Evolutionary conservation across 1,140 invertebrate species (phyloP).

Genomic region (Apolygus lucorum): DNA sequence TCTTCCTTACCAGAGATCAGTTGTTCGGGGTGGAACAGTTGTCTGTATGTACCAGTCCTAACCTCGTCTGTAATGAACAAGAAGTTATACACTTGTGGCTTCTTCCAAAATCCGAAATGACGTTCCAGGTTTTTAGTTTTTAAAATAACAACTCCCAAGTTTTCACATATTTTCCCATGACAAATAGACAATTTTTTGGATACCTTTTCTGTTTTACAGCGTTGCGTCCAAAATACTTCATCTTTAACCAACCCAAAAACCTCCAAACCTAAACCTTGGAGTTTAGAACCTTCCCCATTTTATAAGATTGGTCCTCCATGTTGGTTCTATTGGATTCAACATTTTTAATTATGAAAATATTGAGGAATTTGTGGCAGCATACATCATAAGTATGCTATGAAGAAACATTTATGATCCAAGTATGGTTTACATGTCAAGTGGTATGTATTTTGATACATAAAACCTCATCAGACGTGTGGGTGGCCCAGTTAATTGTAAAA

Average conservation of each 20-base stretch:
- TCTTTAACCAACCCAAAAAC: slow-evolving; percentile 6
- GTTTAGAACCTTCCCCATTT: too few relatives aligned
- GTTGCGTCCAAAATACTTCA: background rate
- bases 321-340: too few relatives aligned
- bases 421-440: too few relatives aligned
- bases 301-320: too few relatives aligned
- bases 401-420: too few relatives aligned
- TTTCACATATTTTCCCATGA: background rate
- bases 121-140: background rate
- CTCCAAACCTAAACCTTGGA: too few relatives aligned
- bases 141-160: background rate
- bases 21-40: slow-evolving; percentile 55
- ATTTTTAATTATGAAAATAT: too few relatives aligned
- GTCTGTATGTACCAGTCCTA: slow-evolving; percentile 54
- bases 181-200: background rate
- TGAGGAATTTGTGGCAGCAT: too few relatives aligned
- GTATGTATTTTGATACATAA: too few relatives aligned
- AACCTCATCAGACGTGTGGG: too few relatives aligned
- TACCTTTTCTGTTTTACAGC: background rate
- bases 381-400: too few relatives aligned
- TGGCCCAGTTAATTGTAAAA: too few relatives aligned
- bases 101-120: background rate
- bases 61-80: background rate
- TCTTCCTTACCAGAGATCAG: slow-evolving; percentile 56
- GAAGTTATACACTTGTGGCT: background rate